Evolutionary conservation across 1,140 invertebrate species (phyloP), one percentile per base, ranked within the genome.

Genomic region (Trichogramma pretiosum): DNA sequence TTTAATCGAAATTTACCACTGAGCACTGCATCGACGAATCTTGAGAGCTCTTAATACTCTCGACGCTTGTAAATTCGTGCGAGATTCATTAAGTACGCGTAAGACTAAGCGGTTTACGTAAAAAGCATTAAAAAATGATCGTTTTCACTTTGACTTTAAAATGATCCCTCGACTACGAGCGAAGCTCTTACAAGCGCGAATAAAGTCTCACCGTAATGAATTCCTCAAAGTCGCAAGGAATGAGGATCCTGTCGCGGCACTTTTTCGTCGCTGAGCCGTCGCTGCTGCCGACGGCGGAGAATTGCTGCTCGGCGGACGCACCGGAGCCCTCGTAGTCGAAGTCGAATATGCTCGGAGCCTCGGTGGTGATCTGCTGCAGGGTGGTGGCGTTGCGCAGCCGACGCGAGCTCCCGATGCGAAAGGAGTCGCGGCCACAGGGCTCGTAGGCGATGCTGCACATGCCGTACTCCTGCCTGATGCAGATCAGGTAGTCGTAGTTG

Each of bases 191-290:
- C 86, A 75, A 59, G 81, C 79, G 55, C 82, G 84, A 44, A 37
- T 33, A 36, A 19, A 13, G 30, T 24, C 72, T 75, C 58, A 85
- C 84, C 68, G 79, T 78, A 44, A 88, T 76, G 59, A 89, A 85
- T 61, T 89, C 86, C 57, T 89, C 85, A 35, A 83, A 81, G 55
- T 88, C 85, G 58, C 86, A 89, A 0, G 85, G 84, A 64, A 88
- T 80, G 2, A 85, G 78, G 33, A 89, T 78, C 30, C 82, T 74
- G 59, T 89, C 84, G 2, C 67, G 70, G 56, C 86, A 89, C 2
- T 76, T 40, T 39, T 48, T 8, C 52, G 13, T 28, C n/a, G n/a
- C n/a, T n/a, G n/a, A n/a, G n/a, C n/a, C n/a, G n/a, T n/a, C n/a
- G 10, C 28, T 14, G 9, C 18, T 2, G 5, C 70, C 64, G 11